Conservation (phyloP, 2,113 vertebrate species). For the Xiphophorus couchianus region DNA sequence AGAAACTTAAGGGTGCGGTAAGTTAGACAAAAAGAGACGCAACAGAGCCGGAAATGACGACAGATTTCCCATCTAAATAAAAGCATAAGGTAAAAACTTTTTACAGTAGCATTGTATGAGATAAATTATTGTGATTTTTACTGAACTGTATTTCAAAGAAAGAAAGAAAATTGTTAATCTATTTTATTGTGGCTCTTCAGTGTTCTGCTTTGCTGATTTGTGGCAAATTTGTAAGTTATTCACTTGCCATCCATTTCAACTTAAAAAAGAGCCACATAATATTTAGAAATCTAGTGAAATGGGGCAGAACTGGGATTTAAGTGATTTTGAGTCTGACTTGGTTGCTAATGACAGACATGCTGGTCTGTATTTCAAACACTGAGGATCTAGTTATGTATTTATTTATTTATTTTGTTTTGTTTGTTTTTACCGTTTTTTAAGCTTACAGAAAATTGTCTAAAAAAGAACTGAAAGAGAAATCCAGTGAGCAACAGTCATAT, state of each 20-base stretch:
- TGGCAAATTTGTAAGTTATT: not conserved
- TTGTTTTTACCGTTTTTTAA: not conserved
- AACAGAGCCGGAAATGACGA: constrained; percentile 1
- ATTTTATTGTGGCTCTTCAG: not conserved
- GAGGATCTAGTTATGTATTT: no score
- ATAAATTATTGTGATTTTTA: not conserved
- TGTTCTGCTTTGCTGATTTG: not conserved
- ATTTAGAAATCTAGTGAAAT: not conserved
- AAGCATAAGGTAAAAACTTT: constrained; percentile 6
- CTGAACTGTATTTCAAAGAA: not conserved
- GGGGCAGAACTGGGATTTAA: not conserved
- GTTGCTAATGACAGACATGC: not conserved
- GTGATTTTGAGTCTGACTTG: not conserved
- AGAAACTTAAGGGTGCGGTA: not conserved
- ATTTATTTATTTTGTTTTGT: no score
- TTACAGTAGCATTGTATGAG: not conserved
- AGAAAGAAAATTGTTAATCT: no score
- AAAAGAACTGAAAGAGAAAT: not conserved
- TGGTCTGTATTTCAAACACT: not conserved
- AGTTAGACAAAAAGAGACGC: not conserved
- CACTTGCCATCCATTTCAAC: no score
- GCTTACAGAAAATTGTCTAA: not conserved
- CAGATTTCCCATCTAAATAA: constrained; percentile 18
- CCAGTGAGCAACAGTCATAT: not conserved
- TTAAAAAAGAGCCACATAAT: no score